phyloP scores from a whole-genome alignment of 1,140 invertebrate genomes.

The Aphidius ervi region DNA sequence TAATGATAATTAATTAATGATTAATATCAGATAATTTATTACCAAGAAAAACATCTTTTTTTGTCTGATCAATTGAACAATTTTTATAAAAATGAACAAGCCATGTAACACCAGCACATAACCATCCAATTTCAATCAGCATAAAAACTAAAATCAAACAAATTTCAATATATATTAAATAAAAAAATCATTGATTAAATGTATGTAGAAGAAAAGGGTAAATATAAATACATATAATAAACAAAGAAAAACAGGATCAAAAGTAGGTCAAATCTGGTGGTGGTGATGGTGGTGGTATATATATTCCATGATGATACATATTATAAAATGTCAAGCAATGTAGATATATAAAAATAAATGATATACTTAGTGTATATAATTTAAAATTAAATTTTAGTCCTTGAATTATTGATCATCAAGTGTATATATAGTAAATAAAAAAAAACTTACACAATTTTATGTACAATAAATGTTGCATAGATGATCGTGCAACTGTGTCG shows the following conservation, averaged over 20 bases:
- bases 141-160: constrained; percentile 61
- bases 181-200: constrained; percentile 1
- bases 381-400: no score
- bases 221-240: not conserved
- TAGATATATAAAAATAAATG: no score
- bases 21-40: constrained; percentile 34
- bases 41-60: constrained; percentile 72
- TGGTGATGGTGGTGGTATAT: no score
- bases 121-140: constrained; percentile 72
- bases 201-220: not conserved
- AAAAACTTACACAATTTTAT: constrained; percentile 66
- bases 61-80: constrained; percentile 66
- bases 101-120: constrained; percentile 73
- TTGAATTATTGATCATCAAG: no score
- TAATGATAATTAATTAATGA: constrained; percentile 4
- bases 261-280: no score
- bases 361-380: no score
- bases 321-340: no score
- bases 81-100: constrained; percentile 64
- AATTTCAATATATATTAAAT: constrained; percentile 1
- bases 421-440: no score
- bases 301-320: no score
- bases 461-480: constrained; percentile 82
- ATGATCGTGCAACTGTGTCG: constrained; percentile 66
- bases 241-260: not conserved